These are phyloP conservation scores for Pseudeuparius sepicola DNA, from an alignment of 2,888 invertebrate species.

Conservation along the genomic window DNA sequence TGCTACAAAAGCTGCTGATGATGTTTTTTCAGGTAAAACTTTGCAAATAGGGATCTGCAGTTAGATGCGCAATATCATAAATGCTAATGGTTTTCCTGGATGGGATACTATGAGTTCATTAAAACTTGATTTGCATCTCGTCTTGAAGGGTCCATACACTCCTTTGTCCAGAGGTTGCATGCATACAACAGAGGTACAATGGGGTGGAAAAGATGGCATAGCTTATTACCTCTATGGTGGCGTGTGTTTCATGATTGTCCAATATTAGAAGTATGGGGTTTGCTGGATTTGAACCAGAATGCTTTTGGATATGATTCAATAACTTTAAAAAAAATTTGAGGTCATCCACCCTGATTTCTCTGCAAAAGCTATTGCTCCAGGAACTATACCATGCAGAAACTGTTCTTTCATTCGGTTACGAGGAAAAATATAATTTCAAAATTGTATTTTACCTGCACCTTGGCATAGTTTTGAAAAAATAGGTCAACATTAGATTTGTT, in stretches of 20 bases:
- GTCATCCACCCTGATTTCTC: no score
- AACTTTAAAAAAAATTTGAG: no score
- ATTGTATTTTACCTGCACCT: constrained; percentile 3
- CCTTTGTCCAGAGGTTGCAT: constrained; percentile 28
- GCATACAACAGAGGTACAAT: constrained; percentile 23
- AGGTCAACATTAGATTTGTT: constrained; percentile 7
- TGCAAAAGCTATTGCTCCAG: no score
- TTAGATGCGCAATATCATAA: constrained; percentile 19
- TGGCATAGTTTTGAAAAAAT: constrained; percentile 5
- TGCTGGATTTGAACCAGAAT: no score
- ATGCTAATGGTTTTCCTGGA: constrained; percentile 22
- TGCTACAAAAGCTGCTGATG: constrained; percentile 5
- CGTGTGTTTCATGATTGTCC: constrained; percentile 11
- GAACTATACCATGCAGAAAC: no score
- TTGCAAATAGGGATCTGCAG: no score
- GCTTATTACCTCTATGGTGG: constrained; percentile 2
- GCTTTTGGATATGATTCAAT: no score
- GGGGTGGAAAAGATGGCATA: constrained; percentile 31
- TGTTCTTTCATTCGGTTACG: no score
- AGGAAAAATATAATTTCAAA: no score
- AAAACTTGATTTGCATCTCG: constrained; percentile 20
- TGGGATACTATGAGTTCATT: constrained; percentile 3
- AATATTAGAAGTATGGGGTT: constrained; percentile 7
- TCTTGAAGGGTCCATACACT: constrained; percentile 27
- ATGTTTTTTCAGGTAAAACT: constrained; percentile 6